Base-by-base conservation (phyloP, 1,140 invertebrate species). In the Mesaphorura yosii region DNA sequence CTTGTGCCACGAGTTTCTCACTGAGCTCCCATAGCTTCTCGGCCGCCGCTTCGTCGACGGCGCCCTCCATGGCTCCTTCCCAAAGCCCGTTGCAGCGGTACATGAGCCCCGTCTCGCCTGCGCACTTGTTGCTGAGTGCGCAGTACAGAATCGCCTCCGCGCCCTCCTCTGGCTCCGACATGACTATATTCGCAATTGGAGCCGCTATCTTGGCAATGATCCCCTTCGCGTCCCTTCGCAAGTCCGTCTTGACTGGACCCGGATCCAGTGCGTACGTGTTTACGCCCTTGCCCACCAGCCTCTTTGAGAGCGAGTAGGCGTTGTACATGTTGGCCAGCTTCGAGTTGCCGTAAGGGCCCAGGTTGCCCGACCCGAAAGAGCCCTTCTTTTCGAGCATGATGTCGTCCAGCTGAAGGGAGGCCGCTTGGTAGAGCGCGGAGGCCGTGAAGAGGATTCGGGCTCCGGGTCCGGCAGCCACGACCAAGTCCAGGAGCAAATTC, bases 131-230 rank as follows among this genome's bases (percentile, higher is more conserved):
- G 66, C 84, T 80, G 1, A 88, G 67, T 2, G 84, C 76, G 65
- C 86, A 86, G 64, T 86, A 77, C 38, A 92, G 70, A 1, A 79
- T 79, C 1, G 86, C 88, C 68, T 88, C 86, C 7, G 83, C 83
- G 0, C 86, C 86, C 60, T 82, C n/a, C n/a, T n/a, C n/a, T n/a
- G n/a, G n/a, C n/a, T n/a, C n/a, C n/a, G n/a, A n/a, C n/a, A n/a
- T n/a, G n/a, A n/a, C n/a, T n/a, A n/a, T n/a, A n/a, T n/a, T n/a
- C n/a, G n/a, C n/a, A n/a, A n/a, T n/a, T n/a, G n/a, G n/a, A n/a
- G n/a, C n/a, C n/a, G n/a, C n/a, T n/a, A n/a, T n/a, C n/a, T n/a
- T n/a, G n/a, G n/a, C n/a, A n/a, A n/a, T n/a, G n/a, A n/a, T n/a
- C n/a, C 31, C 31, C 31, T n/a, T 34, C 10, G 10, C n/a, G 31